A percentile compares a stretch with the other conserved stretches of the same genome.
Conservation (phyloP, 2,888 invertebrate species). For the Nomada goodeniana region DNA sequence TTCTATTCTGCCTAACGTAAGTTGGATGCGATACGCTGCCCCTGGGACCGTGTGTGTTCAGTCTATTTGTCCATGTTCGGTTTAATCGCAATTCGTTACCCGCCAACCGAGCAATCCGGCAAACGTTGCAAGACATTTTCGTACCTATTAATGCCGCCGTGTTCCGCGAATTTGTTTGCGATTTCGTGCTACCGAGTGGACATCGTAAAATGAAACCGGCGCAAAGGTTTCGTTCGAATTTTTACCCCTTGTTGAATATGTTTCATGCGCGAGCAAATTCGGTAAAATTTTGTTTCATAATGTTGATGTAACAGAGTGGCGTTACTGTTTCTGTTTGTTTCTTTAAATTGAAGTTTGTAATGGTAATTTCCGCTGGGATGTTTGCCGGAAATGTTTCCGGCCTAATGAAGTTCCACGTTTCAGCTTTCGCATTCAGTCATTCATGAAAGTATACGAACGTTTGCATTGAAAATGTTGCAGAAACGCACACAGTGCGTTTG, state of each 20-base stretch:
- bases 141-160: slow-evolving; percentile 7
- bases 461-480: too few relatives aligned
- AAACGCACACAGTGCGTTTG: too few relatives aligned
- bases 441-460: too few relatives aligned
- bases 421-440: too few relatives aligned
- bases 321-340: background rate
- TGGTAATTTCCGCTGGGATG: too few relatives aligned
- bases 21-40: slow-evolving; percentile 38
- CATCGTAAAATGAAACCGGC: background rate
- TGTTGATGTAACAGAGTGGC: background rate
- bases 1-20: slow-evolving; percentile 36
- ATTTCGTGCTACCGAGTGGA: slow-evolving; percentile 3
- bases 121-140: slow-evolving; percentile 27
- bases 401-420: too few relatives aligned
- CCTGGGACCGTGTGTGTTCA: slow-evolving; percentile 30
- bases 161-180: slow-evolving; percentile 25
- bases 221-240: background rate
- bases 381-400: too few relatives aligned
- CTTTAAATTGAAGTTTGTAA: too few relatives aligned
- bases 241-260: too few relatives aligned
- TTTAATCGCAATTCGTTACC: slow-evolving; percentile 45
- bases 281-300: background rate
- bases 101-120: slow-evolving; percentile 13
- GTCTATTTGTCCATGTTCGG: slow-evolving; percentile 45
- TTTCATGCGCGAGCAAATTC: background rate